phyloP scores from a whole-genome alignment of 2,113 vertebrate genomes.

The Columba livia region DNA sequence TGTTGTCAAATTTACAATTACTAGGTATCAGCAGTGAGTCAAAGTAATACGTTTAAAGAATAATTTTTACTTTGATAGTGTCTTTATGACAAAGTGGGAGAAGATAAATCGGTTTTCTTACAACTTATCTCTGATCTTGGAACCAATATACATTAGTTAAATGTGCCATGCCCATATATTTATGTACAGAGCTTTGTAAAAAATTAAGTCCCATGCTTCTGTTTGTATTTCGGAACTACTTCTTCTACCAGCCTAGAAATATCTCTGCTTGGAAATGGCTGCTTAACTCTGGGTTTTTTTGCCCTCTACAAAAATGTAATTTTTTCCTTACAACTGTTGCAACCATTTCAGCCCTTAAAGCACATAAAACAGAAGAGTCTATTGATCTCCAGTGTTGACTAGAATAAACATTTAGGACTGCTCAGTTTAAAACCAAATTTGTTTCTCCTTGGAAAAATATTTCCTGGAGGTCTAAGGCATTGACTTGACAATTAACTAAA shows the following conservation, averaged over 20 bases:
- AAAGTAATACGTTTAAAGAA: constrained; percentile 3
- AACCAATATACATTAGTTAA: constrained; percentile 34
- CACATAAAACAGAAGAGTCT: constrained; percentile 6
- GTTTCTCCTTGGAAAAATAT: constrained; percentile 20
- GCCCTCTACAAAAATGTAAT: not conserved
- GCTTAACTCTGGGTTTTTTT: not conserved
- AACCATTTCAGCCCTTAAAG: not conserved
- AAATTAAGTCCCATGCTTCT: constrained; percentile 10
- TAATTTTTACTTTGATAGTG: constrained; percentile 14
- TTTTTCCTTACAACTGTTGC: constrained; percentile 6
- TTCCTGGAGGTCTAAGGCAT: constrained; percentile 21
- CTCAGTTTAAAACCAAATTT: not conserved
- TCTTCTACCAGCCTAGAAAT: not conserved
- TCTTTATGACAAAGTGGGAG: not conserved
- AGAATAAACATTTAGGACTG: constrained; percentile 22
- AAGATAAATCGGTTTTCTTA: constrained; percentile 26
- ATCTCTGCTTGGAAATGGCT: not conserved
- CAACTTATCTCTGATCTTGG: constrained; percentile 26
- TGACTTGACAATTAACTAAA: constrained; percentile 1
- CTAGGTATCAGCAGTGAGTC: not conserved
- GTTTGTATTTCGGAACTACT: not conserved
- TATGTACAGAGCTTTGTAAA: not conserved
- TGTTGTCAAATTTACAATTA: constrained; percentile 28
- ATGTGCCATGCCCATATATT: not conserved
- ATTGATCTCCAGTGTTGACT: constrained; percentile 32